Evolutionary conservation across 2,113 vertebrate species (phyloP).

Genomic region (Cyanoderma ruficeps): DNA sequence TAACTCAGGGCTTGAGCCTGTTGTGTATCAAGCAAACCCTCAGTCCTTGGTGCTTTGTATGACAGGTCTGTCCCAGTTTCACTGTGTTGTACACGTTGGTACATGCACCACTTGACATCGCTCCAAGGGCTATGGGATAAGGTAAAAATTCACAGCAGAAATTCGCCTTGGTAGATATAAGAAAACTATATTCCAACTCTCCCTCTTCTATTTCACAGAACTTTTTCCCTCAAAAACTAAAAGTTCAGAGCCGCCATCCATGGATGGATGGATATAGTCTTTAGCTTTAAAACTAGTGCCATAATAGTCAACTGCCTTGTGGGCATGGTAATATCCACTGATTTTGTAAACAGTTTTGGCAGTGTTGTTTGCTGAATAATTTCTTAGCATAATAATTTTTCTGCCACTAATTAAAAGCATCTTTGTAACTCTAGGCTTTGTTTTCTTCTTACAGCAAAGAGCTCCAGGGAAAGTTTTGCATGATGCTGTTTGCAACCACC

Average conservation of each 20-base stretch:
- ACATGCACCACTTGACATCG: not conserved
- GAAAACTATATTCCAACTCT: not conserved
- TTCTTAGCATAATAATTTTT: not conserved
- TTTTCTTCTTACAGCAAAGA: constrained; percentile 83
- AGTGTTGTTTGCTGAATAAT: not conserved
- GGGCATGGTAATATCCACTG: not conserved
- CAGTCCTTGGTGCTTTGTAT: not conserved
- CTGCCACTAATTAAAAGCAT: not conserved
- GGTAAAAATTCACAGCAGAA: not conserved
- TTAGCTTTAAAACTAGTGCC: not conserved
- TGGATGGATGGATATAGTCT: not conserved
- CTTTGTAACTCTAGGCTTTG: constrained; percentile 36
- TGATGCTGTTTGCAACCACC: constrained; percentile 91
- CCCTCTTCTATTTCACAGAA: not conserved
- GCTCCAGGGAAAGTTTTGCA: constrained; percentile 91
- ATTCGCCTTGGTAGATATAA: not conserved
- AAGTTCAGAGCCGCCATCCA: not conserved
- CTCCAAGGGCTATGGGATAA: not conserved
- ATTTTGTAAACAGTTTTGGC: constrained; percentile 24
- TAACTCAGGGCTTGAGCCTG: not conserved
- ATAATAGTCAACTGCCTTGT: not conserved
- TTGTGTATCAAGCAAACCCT: accelerated
- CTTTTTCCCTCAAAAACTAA: not conserved
- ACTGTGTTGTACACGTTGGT: not conserved
- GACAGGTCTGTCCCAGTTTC: not conserved